Conservation (phyloP, 2,113 vertebrate species). For the Equus quagga region DNA sequence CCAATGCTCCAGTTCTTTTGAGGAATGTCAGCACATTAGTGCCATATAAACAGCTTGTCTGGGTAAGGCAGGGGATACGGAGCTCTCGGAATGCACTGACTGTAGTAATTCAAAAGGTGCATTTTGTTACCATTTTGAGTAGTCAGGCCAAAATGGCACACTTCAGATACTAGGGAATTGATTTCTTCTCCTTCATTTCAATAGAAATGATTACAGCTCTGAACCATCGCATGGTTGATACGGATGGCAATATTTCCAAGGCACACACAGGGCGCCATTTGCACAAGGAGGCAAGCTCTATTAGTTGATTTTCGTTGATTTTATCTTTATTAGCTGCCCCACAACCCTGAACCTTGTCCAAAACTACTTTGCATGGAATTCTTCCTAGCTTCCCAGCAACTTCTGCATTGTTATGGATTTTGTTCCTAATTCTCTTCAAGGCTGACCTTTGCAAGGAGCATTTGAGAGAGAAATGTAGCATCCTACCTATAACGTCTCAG, state of each 20-base stretch:
- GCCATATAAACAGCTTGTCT: slow-evolving; percentile 72
- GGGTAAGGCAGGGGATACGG: slow-evolving; percentile 73
- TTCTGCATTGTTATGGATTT: neutral
- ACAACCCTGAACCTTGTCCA: neutral
- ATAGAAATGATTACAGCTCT: neutral
- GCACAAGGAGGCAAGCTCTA: neutral
- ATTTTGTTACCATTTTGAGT: slow-evolving; percentile 65
- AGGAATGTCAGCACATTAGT: slow-evolving; percentile 82
- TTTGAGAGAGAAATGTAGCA: neutral
- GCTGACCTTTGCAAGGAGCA: neutral
- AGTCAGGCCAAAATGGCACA: slow-evolving; percentile 72
- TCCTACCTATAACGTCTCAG: neutral
- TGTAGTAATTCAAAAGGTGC: slow-evolving; percentile 79
- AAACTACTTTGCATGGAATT: neutral
- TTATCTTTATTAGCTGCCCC: neutral
- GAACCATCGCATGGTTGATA: rapidly evolving
- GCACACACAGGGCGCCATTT: neutral
- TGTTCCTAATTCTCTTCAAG: neutral
- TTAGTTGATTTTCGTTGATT: neutral
- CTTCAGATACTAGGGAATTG: slow-evolving; percentile 32
- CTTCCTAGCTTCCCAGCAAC: neutral
- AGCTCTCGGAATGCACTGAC: slow-evolving; percentile 60
- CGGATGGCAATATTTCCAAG: rapidly evolving
- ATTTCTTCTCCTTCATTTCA: neutral
- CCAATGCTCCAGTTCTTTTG: slow-evolving; percentile 70